Evolutionary conservation across 1,140 invertebrate species (phyloP), one percentile per base, ranked within the genome.

Genomic region (Heliconius hewitsoni): DNA sequence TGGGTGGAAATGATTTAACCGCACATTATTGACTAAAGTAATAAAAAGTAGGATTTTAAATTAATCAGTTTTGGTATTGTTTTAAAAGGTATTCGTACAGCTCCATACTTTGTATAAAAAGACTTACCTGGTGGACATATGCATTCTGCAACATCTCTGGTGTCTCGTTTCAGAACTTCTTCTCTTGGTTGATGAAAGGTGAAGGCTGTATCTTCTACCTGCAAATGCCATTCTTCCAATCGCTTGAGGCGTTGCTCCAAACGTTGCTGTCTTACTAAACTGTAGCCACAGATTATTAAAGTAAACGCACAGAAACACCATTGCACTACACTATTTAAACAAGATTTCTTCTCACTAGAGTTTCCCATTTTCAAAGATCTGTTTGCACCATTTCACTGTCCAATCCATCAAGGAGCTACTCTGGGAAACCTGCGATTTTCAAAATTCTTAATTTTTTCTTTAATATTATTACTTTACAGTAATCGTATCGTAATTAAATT

Each of bases 101-200:
- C 34, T 5, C 8, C 13, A 30, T 37, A 18, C 2, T n/a, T 46
- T 46, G 13, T 30, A 23, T 71, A 72, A 37, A 57, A 76, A 39
- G n/a, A 83, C 88, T 87, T 84, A 93, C 92, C 92, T 94, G 91
- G 83, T 77, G 92, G 92, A 85, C 92, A 94, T 19, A 87, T 84
- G 85, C 91, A 94, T 75, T 93, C 93, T 37, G 84, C 83, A 1
- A 86, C 88, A 84, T 93, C 93, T 73, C 89, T 88, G 66, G 84
- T 86, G 19, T 88, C 83, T 30, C 90, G 83, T 74, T 84, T 85
- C 72, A 87, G 77, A 23, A 87, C 66, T 77, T 86, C 74, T 57
- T 81, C 80, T 19, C 70, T 71, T 82, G 60, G 60, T 27, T 81
- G 42, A 13, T 75, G 78, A 78, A 77, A 50, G 76, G 37, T 72